A percentile compares a stretch with the other conserved stretches of the same genome.
Conservation (phyloP, 2,888 invertebrate species). For the Salpingus planirostris region DNA sequence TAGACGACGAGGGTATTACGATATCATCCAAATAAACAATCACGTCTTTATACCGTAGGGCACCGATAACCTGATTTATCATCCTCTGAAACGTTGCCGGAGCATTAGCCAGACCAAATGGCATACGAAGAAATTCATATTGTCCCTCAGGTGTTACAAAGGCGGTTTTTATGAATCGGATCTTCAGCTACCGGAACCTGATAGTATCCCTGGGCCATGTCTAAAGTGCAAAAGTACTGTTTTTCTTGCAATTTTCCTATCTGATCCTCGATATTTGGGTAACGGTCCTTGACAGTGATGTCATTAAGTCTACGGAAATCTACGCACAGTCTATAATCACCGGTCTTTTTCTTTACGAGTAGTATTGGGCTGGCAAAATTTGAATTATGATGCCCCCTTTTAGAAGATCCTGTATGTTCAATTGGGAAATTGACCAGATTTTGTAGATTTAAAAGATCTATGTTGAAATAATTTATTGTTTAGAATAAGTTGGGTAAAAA, state of each 20-base stretch:
- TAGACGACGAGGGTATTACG: neutral
- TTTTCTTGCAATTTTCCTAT: neutral
- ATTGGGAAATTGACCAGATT: no score
- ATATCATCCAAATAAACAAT: neutral
- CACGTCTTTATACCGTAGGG: neutral
- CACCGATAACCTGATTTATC: slow-evolving; percentile 8
- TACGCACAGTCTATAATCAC: neutral
- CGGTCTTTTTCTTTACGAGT: neutral
- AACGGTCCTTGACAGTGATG: neutral
- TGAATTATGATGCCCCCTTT: slow-evolving; percentile 5
- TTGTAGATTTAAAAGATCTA: no score
- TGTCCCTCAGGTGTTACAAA: slow-evolving; percentile 15
- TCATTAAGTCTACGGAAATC: neutral
- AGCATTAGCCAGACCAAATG: slow-evolving; percentile 11
- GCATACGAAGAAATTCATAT: slow-evolving; percentile 13
- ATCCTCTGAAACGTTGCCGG: slow-evolving; percentile 9
- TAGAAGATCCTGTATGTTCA: slow-evolving; percentile 6
- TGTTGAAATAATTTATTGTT: no score
- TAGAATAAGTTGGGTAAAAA: no score
- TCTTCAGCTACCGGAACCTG: slow-evolving; percentile 8
- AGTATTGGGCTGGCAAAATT: neutral
- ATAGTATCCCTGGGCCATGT: slow-evolving; percentile 11
- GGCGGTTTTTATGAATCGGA: slow-evolving; percentile 9
- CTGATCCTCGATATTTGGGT: neutral
- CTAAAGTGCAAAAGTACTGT: slow-evolving; percentile 4